Conservation (phyloP, 2,797 vertebrate species). For the Enteromius radiatus region DNA sequence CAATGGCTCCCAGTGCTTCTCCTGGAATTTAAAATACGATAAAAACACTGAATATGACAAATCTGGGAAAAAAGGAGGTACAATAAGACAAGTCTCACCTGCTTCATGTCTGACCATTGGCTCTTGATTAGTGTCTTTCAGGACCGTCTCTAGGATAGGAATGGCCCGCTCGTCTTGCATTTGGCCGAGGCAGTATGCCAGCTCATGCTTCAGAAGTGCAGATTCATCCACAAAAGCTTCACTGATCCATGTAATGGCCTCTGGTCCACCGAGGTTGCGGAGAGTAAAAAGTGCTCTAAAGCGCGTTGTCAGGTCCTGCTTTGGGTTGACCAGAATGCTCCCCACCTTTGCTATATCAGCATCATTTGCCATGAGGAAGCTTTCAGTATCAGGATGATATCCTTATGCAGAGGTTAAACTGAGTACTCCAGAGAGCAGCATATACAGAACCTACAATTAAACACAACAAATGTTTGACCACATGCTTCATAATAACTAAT, state of each 20-base stretch:
- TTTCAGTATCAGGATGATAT: background rate
- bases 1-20: slow-evolving; percentile 94
- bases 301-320: slow-evolving; percentile 77
- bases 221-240: slow-evolving; percentile 86
- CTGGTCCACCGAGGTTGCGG: slow-evolving; percentile 84
- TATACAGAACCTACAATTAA: background rate
- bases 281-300: slow-evolving; percentile 95
- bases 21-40: slow-evolving; percentile 71
- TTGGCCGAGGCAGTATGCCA: slow-evolving; percentile 95
- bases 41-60: background rate
- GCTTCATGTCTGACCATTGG: slow-evolving; percentile 97
- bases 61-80: background rate
- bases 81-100: slow-evolving; percentile 70
- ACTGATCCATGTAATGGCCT: slow-evolving; percentile 88
- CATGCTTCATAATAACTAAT: background rate
- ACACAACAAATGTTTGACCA: background rate
- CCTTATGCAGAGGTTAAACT: background rate
- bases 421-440: background rate
- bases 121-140: slow-evolving; percentile 84
- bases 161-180: slow-evolving; percentile 88
- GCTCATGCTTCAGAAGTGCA: slow-evolving; percentile 90
- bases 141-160: slow-evolving; percentile 78
- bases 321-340: slow-evolving; percentile 76
- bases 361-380: slow-evolving; percentile 76
- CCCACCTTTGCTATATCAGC: slow-evolving; percentile 80